Base-by-base conservation (phyloP, 2,113 vertebrate species). In the Smithornis capensis region DNA sequence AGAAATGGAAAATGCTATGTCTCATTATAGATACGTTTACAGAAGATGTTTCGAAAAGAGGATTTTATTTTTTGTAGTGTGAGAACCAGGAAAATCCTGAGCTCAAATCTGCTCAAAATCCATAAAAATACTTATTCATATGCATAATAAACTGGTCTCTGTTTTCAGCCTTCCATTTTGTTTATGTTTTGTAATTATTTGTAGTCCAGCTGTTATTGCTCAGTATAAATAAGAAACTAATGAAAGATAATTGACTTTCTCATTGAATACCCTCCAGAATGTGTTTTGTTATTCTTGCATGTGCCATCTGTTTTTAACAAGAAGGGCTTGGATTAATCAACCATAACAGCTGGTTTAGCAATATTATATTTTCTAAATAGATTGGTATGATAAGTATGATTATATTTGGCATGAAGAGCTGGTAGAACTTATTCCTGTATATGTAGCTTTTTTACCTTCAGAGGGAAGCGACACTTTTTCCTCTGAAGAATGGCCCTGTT, bases 301-400 rank as follows among this genome's bases (percentile, higher is more conserved):
- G 71, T 95, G 95, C 78, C 91, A 89, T 96, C 82, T 96, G 89
- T 90, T 95, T 94, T 90, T 92, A 90, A 74, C 77, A 75, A 92
- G 86, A 91, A 75, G 47, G 47, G 29, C 64, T 94, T 95, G 85
- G 79, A 95, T 95, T 96, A 96, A 95, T 87, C 73, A 95, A 49
- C 70, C 37, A 9, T 92, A 94, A 94, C 95, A 96, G 96, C 60
- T 80, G 78, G 38, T 85, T 96, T 95, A 95, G 35, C 5, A 56
- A 50, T 85, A 85, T 69, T 96, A 10, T 53, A 64, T 91, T 89
- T 95, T 83, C 78, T 88, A 92, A 92, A 91, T 87, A 92, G 81
- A 90, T 85, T 2, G 24, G 67, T 85, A 95, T 96, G 91, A 56
- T 75, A 80, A 94, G 62, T 64, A 65, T 93, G 86, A 76, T 92